phyloP scores from a whole-genome alignment of 1,140 invertebrate genomes.

The Apis dorsata region DNA sequence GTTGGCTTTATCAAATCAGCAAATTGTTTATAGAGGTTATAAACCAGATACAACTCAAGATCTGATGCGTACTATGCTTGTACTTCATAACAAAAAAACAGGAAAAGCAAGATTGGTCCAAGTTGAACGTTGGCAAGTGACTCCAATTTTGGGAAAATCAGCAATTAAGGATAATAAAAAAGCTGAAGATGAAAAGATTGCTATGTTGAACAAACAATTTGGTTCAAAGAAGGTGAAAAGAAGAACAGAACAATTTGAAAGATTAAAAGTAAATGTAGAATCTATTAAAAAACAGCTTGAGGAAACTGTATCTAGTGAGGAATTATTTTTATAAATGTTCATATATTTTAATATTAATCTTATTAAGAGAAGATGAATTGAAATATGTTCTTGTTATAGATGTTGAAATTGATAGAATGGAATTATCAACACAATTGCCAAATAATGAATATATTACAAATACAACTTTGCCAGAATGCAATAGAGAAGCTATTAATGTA shows the following conservation, averaged over 20 bases:
- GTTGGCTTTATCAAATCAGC: slow-evolving; percentile 72
- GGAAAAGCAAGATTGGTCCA: slow-evolving; percentile 71
- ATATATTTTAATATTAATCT: neutral
- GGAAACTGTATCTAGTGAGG: slow-evolving; percentile 77
- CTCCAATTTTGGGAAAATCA: slow-evolving; percentile 70
- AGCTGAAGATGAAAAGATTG: slow-evolving; percentile 54
- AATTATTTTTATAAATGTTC: slow-evolving; percentile 26
- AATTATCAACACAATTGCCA: slow-evolving; percentile 54
- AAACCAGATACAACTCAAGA: slow-evolving; percentile 68
- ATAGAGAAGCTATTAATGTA: slow-evolving; percentile 75
- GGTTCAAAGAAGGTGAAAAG: slow-evolving; percentile 80
- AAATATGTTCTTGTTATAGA: slow-evolving; percentile 59
- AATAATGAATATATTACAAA: slow-evolving; percentile 57
- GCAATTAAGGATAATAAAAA: slow-evolving; percentile 29
- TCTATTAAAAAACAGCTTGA: slow-evolving; percentile 78
- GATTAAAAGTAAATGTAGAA: slow-evolving; percentile 78
- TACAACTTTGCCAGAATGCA: slow-evolving; percentile 74
- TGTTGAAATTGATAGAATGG: slow-evolving; percentile 67
- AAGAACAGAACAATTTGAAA: slow-evolving; percentile 78
- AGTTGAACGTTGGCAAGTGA: slow-evolving; percentile 74
- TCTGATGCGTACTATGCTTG: slow-evolving; percentile 72
- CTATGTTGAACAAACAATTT: slow-evolving; percentile 79
- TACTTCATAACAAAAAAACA: slow-evolving; percentile 74
- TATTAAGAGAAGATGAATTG: neutral
- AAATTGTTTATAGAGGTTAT: slow-evolving; percentile 75